phyloP scores from a whole-genome alignment of 2,888 invertebrate species.

The Drosophila kambysellisi region DNA sequence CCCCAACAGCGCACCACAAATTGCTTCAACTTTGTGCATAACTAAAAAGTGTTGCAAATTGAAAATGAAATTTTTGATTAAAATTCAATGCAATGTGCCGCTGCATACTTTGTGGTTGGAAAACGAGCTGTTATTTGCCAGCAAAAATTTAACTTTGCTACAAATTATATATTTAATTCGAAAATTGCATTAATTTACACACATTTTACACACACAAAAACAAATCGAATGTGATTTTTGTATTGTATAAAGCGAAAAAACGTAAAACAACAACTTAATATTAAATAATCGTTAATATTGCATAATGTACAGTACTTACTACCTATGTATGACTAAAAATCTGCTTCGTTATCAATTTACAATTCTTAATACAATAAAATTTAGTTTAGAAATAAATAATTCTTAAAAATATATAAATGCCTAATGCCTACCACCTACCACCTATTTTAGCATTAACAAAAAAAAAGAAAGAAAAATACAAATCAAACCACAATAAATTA shows the following conservation, averaged over 20 bases:
- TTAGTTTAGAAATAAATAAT: constrained; percentile 17
- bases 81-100: constrained; percentile 3
- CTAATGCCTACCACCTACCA: constrained; percentile 50
- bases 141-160: constrained; percentile 30
- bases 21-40: constrained; percentile 35
- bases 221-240: constrained; percentile 71
- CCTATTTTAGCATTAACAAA: constrained; percentile 45
- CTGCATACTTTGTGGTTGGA: constrained; percentile 21
- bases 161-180: constrained; percentile 13
- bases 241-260: constrained; percentile 56
- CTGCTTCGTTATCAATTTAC: constrained; percentile 50
- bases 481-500: constrained; percentile 46
- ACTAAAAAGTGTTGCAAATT: constrained; percentile 36
- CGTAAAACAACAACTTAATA: constrained; percentile 2
- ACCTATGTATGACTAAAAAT: constrained; percentile 30
- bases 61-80: constrained; percentile 20
- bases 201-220: constrained; percentile 26
- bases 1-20: constrained; percentile 58
- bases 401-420: constrained; percentile 20
- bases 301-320: constrained; percentile 55
- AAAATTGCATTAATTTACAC: constrained; percentile 4
- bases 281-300: constrained; percentile 38
- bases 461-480: constrained; percentile 14
- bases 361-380: constrained; percentile 37
- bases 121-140: constrained; percentile 46